Evolutionary conservation across 2,888 invertebrate species (phyloP).

Genomic region (Halictus quadricinctus): DNA sequence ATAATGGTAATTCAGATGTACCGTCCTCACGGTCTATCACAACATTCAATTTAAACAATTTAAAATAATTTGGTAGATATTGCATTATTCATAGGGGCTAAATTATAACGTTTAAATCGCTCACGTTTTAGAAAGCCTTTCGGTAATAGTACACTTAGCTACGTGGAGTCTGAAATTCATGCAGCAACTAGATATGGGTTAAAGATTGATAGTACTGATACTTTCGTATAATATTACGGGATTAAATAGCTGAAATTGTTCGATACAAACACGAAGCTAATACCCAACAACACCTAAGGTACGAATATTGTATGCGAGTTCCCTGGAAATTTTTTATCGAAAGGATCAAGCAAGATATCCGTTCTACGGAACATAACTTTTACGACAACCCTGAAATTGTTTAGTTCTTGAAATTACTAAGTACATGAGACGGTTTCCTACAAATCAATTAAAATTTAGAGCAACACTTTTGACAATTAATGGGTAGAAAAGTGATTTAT

Average conservation of each 20-base stretch:
- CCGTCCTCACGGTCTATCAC: background rate
- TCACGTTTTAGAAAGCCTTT: background rate
- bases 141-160: background rate
- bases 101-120: constrained; percentile 16
- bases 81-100: background rate
- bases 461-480: too few species aligned
- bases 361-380: background rate
- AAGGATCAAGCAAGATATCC: background rate
- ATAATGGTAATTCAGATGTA: background rate
- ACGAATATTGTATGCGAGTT: background rate
- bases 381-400: background rate
- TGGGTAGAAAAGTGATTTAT: too few species aligned
- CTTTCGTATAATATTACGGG: constrained; percentile 15
- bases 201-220: constrained; percentile 14
- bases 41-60: constrained; percentile 8
- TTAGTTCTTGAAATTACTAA: background rate
- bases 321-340: background rate
- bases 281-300: background rate
- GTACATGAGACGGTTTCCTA: too few species aligned
- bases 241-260: constrained; percentile 2
- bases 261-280: constrained; percentile 12
- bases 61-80: background rate
- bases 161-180: constrained; percentile 11
- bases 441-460: too few species aligned
- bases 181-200: constrained; percentile 13